These are phyloP conservation scores for Nemotelus nigrinus DNA, from an alignment of 2,888 invertebrate species.

Conservation along the genomic window DNA sequence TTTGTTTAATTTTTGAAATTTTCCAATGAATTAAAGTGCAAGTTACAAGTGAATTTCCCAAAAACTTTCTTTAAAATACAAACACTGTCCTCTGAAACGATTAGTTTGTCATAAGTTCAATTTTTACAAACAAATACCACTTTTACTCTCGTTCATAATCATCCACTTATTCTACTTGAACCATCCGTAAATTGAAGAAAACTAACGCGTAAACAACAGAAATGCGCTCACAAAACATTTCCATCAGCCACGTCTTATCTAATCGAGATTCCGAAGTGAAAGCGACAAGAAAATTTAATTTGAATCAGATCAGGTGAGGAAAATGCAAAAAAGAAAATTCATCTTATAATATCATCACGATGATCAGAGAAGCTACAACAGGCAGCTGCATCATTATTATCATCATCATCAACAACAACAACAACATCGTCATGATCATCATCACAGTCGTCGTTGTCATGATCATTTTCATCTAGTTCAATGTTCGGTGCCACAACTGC, in stretches of 20 bases:
- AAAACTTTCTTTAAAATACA: too few relatives aligned
- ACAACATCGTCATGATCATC: not conserved
- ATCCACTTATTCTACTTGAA: too few relatives aligned
- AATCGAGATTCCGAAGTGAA: slow-evolving; percentile 41
- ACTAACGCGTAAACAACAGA: too few relatives aligned
- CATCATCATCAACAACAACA: not conserved
- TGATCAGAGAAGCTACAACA: slow-evolving; percentile 50
- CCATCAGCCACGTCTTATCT: not conserved
- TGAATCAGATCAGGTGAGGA: slow-evolving; percentile 32
- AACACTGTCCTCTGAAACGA: too few relatives aligned
- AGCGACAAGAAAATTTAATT: slow-evolving; percentile 43
- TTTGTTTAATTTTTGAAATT: too few relatives aligned
- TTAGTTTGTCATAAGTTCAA: too few relatives aligned
- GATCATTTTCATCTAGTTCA: slow-evolving; percentile 53
- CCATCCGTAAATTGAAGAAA: too few relatives aligned
- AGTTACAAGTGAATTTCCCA: too few relatives aligned
- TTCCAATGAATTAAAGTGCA: too few relatives aligned
- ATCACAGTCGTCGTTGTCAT: slow-evolving; percentile 45
- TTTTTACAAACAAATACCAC: too few relatives aligned
- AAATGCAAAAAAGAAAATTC: slow-evolving; percentile 23
- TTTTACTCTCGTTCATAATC: too few relatives aligned
- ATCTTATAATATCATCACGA: not conserved
- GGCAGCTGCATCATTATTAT: slow-evolving; percentile 2
- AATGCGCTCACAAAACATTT: too few relatives aligned
- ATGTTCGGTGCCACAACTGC: slow-evolving; percentile 48